Evolutionary conservation across 2,113 vertebrate species (phyloP).

Genomic region (Colinus virginianus): DNA sequence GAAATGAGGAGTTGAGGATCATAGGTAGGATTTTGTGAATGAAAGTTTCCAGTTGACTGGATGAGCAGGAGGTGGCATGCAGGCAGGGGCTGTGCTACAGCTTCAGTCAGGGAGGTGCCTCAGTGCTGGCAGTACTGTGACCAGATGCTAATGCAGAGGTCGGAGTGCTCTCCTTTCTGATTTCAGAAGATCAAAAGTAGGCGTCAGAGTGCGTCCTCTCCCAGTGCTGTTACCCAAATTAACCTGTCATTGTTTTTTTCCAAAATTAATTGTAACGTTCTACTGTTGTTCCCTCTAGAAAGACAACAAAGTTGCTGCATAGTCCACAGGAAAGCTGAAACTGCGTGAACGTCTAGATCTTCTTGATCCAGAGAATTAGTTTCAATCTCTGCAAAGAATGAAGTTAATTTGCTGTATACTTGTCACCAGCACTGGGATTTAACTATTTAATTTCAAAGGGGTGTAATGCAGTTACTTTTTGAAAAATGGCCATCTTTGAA

Average conservation of each 20-base stretch:
- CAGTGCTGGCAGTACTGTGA: fast-evolving
- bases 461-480: constrained; percentile 79
- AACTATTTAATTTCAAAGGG: constrained; percentile 82
- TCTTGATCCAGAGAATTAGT: constrained; percentile 80
- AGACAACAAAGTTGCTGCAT: constrained; percentile 97
- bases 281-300: constrained; percentile 83
- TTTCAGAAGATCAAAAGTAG: neutral
- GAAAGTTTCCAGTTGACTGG: neutral
- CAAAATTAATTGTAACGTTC: neutral
- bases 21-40: neutral
- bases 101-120: fast-evolving
- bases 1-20: neutral
- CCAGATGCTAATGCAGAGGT: fast-evolving
- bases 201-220: neutral
- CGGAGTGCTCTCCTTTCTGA: neutral
- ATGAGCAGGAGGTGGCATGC: neutral
- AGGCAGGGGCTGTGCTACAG: neutral
- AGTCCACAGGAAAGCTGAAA: constrained; percentile 78
- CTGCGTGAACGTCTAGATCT: constrained; percentile 78
- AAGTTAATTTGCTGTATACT: constrained; percentile 88
- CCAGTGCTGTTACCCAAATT: neutral
- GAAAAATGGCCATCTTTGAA: constrained; percentile 80
- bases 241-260: neutral
- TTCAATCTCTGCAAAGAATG: constrained; percentile 86
- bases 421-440: constrained; percentile 92